phyloP scores from a whole-genome alignment of 2,888 invertebrate species.

The Sesamia inferens region DNA sequence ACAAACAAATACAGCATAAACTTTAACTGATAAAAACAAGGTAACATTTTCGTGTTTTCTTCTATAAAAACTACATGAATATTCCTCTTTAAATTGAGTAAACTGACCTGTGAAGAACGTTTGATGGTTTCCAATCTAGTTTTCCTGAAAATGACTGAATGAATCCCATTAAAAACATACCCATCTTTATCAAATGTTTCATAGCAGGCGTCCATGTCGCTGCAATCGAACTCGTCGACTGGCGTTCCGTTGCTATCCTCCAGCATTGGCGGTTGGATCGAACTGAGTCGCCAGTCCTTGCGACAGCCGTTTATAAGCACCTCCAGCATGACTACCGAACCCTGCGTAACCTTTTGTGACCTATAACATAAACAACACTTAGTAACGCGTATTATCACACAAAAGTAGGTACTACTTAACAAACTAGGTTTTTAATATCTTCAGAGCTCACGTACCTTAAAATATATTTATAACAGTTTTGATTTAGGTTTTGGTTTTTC shows the following conservation, averaged over 20 bases:
- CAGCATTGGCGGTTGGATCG: slow-evolving; percentile 86
- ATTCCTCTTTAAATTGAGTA: neutral
- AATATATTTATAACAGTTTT: slow-evolving; percentile 8
- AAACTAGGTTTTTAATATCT: neutral
- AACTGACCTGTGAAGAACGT: neutral
- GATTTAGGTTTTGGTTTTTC: slow-evolving; percentile 18
- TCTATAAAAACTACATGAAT: slow-evolving; percentile 3
- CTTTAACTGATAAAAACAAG: slow-evolving; percentile 23
- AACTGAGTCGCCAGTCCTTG: slow-evolving; percentile 80
- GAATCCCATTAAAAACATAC: slow-evolving; percentile 87
- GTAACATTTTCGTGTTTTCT: slow-evolving; percentile 11
- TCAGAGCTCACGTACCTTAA: slow-evolving; percentile 18
- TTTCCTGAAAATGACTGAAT: slow-evolving; percentile 38
- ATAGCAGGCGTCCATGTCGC: slow-evolving; percentile 97
- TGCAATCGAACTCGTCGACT: slow-evolving; percentile 89
- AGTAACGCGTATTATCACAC: slow-evolving; percentile 43
- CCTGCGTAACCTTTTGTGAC: slow-evolving; percentile 71
- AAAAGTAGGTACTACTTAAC: slow-evolving; percentile 20
- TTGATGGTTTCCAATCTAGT: neutral
- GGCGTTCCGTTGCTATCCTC: slow-evolving; percentile 81
- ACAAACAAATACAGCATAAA: slow-evolving; percentile 20
- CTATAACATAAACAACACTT: slow-evolving; percentile 67
- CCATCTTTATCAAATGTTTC: slow-evolving; percentile 97
- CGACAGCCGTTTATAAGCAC: slow-evolving; percentile 81
- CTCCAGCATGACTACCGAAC: slow-evolving; percentile 81